A percentile compares a stretch with the other conserved stretches of the same genome.
phyloP scores from a whole-genome alignment of 2,797 vertebrate genomes.

The Pseudochaenichthys georgianus region DNA sequence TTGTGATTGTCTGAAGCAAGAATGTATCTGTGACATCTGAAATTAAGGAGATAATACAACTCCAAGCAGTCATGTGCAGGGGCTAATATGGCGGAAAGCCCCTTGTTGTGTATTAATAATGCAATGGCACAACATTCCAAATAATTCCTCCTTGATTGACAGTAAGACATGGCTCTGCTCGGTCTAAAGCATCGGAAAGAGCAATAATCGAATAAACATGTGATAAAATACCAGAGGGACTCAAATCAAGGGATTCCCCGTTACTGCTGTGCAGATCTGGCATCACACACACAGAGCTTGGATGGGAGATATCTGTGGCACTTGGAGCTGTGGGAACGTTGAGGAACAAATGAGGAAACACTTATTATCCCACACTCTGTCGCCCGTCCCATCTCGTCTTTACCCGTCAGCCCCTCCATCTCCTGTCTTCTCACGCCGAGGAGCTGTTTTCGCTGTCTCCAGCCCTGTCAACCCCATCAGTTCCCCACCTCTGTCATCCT shows the following conservation, averaged over 20 bases:
- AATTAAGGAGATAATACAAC: neutral
- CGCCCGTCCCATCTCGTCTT: slow-evolving; percentile 37
- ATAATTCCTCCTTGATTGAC: slow-evolving; percentile 52
- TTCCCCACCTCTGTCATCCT: slow-evolving; percentile 73
- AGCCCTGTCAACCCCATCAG: slow-evolving; percentile 72
- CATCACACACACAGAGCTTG: slow-evolving; percentile 40
- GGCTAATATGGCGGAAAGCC: slow-evolving; percentile 44
- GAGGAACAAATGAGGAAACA: slow-evolving; percentile 64
- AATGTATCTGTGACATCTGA: neutral
- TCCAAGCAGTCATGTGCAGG: slow-evolving; percentile 11
- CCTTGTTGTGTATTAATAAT: slow-evolving; percentile 41
- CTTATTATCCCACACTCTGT: slow-evolving; percentile 55
- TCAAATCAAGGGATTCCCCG: slow-evolving; percentile 78
- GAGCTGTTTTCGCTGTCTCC: slow-evolving; percentile 63
- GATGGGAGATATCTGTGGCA: slow-evolving; percentile 57
- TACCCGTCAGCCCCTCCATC: slow-evolving; percentile 30
- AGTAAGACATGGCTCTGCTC: slow-evolving; percentile 53
- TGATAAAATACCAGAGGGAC: slow-evolving; percentile 68
- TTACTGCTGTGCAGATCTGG: slow-evolving; percentile 53
- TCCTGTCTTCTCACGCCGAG: slow-evolving; percentile 56
- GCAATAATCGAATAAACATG: slow-evolving; percentile 77
- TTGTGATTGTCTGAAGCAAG: neutral
- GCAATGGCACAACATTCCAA: slow-evolving; percentile 58
- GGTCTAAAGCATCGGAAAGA: slow-evolving; percentile 65
- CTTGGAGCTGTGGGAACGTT: slow-evolving; percentile 56